phyloP scores from a whole-genome alignment of 1,140 invertebrate species.

The Bombyx mandarina region DNA sequence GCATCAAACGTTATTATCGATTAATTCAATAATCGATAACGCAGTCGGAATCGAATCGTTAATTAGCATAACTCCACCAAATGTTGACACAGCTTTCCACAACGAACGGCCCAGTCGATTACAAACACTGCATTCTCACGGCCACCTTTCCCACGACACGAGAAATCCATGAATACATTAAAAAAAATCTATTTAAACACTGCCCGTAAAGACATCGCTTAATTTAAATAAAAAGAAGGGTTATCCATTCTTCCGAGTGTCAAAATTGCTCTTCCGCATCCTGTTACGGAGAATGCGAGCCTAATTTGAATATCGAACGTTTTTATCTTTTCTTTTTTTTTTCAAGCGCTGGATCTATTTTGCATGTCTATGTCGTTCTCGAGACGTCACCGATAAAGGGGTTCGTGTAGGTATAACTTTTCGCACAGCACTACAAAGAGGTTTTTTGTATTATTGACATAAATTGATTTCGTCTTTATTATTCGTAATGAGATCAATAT shows the following conservation, averaged over 20 bases:
- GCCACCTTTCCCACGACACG: constrained; percentile 4
- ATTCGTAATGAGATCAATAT: constrained; percentile 67
- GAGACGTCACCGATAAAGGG: constrained; percentile 21
- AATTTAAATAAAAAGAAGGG: constrained; percentile 63
- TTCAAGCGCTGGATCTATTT: constrained; percentile 33
- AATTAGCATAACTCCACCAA: constrained; percentile 49
- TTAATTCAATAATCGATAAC: neutral
- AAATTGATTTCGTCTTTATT: constrained; percentile 46
- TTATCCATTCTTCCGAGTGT: constrained; percentile 61
- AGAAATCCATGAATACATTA: constrained; percentile 55
- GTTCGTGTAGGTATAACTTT: constrained; percentile 39
- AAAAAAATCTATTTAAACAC: constrained; percentile 41
- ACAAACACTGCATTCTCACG: constrained; percentile 13
- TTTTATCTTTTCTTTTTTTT: constrained; percentile 7
- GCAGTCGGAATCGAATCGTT: constrained; percentile 3
- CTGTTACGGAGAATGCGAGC: constrained; percentile 41
- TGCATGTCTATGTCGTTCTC: constrained; percentile 42
- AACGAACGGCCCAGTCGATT: constrained; percentile 58
- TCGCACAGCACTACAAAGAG: constrained; percentile 40
- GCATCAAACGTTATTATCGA: too few relatives aligned
- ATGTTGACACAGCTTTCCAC: constrained; percentile 63
- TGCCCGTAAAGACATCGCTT: constrained; percentile 34
- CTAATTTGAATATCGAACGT: constrained; percentile 60
- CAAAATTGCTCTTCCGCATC: constrained; percentile 66
- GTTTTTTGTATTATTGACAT: constrained; percentile 13